Conservation (phyloP, 2,797 vertebrate genomes). For the Synaphobranchus kaupii region DNA sequence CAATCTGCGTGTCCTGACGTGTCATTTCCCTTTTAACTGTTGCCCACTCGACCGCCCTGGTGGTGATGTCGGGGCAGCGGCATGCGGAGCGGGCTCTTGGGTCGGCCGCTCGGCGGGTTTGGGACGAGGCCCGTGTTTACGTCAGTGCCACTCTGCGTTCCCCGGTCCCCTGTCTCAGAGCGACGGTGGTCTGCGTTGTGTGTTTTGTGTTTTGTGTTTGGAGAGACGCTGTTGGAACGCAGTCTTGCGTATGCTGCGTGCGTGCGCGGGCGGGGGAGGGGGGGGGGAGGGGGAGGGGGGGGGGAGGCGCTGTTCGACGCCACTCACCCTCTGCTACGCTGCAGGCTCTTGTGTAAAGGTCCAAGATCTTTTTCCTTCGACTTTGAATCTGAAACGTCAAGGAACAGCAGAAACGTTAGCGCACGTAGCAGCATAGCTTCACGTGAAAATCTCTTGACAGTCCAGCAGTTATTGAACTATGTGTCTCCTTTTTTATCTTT, state of each 20-base stretch:
- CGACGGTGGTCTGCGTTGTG: not conserved
- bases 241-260: conserved; percentile 11
- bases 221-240: conserved; percentile 3
- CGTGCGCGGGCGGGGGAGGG: too few relatives aligned
- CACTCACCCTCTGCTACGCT: conserved; percentile 89
- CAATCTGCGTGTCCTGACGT: not conserved
- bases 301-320: not conserved
- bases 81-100: not conserved
- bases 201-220: not conserved
- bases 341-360: conserved; percentile 89
- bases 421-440: not conserved
- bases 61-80: not conserved
- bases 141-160: not conserved
- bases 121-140: not conserved
- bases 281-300: too few relatives aligned
- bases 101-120: not conserved
- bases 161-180: not conserved
- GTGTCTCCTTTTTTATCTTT: not conserved
- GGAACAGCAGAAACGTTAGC: not conserved
- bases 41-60: not conserved
- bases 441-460: not conserved
- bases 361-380: conserved; percentile 95
- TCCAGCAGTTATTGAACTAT: not conserved
- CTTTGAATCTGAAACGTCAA: conserved; percentile 80
- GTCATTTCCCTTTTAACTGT: not conserved